Base-by-base conservation (phyloP, 2,113 vertebrate species). In the Channa maculata region DNA sequence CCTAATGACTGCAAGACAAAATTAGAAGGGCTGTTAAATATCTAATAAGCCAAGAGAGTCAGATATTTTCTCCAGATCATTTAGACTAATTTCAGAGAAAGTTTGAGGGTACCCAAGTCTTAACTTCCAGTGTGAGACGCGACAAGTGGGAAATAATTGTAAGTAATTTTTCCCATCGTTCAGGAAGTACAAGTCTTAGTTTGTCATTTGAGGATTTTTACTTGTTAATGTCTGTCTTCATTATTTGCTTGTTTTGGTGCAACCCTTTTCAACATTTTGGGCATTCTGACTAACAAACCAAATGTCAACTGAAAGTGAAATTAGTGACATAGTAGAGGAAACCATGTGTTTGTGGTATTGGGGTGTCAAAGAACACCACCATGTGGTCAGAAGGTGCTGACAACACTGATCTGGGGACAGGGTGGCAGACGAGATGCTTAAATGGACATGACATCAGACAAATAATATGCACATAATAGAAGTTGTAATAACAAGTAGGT, bases 341-440 rank as follows among this genome's bases (percentile, higher is more conserved):
- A 11, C 15, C 7, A 13, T 3, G 4, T 52, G 15, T 13, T 5
- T 58, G 43, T 34, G 38, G 14, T 2, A 34, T 7, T 53, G 48
- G 13, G 7, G 43, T 15, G 46, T 58, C 34, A 33, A 34, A 75
- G 48, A 71, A 72, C 71, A 38, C 66, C 79, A 71, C 67, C 84
- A 51, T 63, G 82, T 81, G 82, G 85, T 59, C 13, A 71, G 43
- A 65, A 53, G 3, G 11, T 10, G 41, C 33, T 58, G 36, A 13
- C 61, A 24, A 57, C 8, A 11, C 8, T 39, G 43, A 53, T 3
- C 7, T 13, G 8, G 3, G 6, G 5, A 69, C 37, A 24, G 24
- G 24, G 15, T 43, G 8, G 2, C 10, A 38, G 5, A 11, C 8
- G 46, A 3, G 49, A 36, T 12, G 8, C 34, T 24, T 11, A 12